These are phyloP conservation scores for Eurypyga helias DNA, from an alignment of 2,113 vertebrate genomes.

Conservation along the genomic window DNA sequence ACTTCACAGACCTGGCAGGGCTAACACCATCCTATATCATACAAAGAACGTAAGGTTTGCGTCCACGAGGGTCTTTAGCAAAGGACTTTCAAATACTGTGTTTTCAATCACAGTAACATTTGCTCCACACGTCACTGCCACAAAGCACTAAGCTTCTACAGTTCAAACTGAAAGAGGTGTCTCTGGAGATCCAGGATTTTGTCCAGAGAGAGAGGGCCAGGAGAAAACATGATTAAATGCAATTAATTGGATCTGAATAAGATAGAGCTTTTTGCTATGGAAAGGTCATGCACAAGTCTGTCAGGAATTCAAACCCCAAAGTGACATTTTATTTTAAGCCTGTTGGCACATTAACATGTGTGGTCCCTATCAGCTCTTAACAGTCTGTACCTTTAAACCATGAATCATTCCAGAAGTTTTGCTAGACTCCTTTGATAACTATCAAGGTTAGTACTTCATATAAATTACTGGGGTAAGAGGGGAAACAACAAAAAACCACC, in stretches of 20 bases:
- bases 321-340: background rate
- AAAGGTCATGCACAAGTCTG: background rate
- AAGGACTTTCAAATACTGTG: background rate
- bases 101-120: background rate
- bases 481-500: background rate
- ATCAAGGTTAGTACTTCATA: background rate
- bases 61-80: background rate
- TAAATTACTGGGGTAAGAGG: too few species aligned
- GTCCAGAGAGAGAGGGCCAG: background rate
- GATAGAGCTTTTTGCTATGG: background rate
- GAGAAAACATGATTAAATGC: background rate
- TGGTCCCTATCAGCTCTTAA: background rate
- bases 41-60: background rate
- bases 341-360: background rate
- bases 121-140: background rate
- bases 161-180: background rate
- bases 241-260: background rate
- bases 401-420: background rate
- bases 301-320: background rate
- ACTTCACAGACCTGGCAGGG: background rate
- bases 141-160: background rate
- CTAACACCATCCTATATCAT: background rate
- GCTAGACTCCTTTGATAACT: background rate
- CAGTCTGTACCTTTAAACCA: fast-evolving
- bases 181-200: background rate